Base-by-base conservation (phyloP, 2,888 invertebrate genomes). In the Serrognathus titanus region DNA sequence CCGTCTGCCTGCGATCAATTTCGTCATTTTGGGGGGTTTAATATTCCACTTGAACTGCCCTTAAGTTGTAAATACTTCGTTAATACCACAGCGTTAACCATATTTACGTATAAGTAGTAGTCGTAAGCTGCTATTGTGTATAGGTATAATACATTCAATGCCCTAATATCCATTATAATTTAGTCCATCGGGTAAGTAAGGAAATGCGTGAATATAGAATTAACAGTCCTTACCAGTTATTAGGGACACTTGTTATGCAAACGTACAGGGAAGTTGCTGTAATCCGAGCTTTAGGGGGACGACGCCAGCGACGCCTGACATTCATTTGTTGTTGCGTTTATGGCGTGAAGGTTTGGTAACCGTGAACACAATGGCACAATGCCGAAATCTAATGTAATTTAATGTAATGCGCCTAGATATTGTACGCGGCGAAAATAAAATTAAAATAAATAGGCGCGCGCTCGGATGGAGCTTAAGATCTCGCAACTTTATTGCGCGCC, bases 281-380 rank as follows among this genome's bases (percentile, higher is more conserved):
- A 66, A 66, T 63, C 64, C 62, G 58, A 31, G 51, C 63, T 59
- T 59, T 56, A 61, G 62, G 62, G 59, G 62, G 61, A 58, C 41
- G 35, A 53, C 31, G 36, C 55, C 57, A 59, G 60, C 58, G 59
- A 58, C 58, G 58, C 62, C 62, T 61, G 63, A 64, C 65, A 64
- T 61, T 66, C 65, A 66, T 66, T 67, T 66, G 66, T 65, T 65
- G 63, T 64, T 66, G 63, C 66, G 65, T 66, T 64, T 61, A 62
- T 56, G 60, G 65, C 63, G 65, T 65, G 65, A 64, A 65, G 63
- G 58, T 61, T 58, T 57, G 62, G 57, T 59, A 58, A 16, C 57
- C 62, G 62, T 61, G 59, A 61, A 63, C 54, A 62, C 63, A 62
- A 63, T 59, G 60, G 58, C 55, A 54, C 50, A 58, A 43, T 31